Evolutionary conservation across 2,888 invertebrate species (phyloP), one percentile per base, ranked within the genome.

Genomic region (Tipula unca): DNA sequence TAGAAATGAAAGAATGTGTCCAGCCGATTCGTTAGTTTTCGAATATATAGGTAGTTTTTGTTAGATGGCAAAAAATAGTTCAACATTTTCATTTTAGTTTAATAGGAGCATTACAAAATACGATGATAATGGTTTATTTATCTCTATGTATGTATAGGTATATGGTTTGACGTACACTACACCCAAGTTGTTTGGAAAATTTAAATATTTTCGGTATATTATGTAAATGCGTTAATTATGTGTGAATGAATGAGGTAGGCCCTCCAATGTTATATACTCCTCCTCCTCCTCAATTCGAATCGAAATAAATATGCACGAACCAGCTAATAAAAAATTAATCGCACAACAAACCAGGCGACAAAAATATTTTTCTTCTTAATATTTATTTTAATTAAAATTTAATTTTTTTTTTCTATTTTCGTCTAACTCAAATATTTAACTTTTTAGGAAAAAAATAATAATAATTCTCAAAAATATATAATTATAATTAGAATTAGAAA

Each of bases 1-100:
- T 69, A 69, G 25, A 69, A 69, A 69, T 69, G 69, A 69, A 69
- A 69, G 69, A 69, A 69, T 69, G 69, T 69, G 69, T 69, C 69
- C 69, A 69, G 69, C 25, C 69, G 25, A 69, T 69, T 69, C 13
- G 69, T 69, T 69, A 69, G 10, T 1, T 25, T 69, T 69, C 3
- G n/a, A 14, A 42, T n/a, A n/a, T n/a, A n/a, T n/a, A n/a, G n/a
- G n/a, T n/a, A n/a, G 32, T 32, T 6, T 32, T 48, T 17, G 3
- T 17, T 48, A 3, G 48, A 3, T 48, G n/a, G 48, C 17, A 2
- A 17, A 48, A 48, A 48, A 17, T 48, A 48, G 48, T 48, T 48
- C 6, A 48, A 17, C 17, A n/a, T n/a, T n/a, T n/a, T n/a, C n/a
- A n/a, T n/a, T n/a, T n/a, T n/a, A n/a, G n/a, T n/a, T n/a, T n/a